A percentile compares a stretch with the other conserved stretches of the same genome.
Conservation (phyloP, 2,113 vertebrate species). For the Ameiurus melas region DNA sequence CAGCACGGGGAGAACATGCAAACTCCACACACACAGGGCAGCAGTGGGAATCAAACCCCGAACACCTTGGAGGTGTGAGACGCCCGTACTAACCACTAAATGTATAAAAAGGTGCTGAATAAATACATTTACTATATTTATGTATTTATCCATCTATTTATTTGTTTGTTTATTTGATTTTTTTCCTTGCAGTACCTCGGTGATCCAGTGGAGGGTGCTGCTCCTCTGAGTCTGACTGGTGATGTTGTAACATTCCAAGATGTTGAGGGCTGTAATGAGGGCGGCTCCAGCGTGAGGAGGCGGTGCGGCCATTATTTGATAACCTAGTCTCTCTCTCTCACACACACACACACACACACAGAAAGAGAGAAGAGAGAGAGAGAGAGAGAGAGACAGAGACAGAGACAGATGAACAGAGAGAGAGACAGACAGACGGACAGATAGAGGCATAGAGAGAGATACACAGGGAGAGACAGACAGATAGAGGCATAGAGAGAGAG, state of each 20-base stretch:
- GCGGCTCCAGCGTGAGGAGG: slow-evolving; percentile 89
- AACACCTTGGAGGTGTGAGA: too few relatives aligned
- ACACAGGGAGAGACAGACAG: too few relatives aligned
- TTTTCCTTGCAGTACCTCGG: slow-evolving; percentile 78
- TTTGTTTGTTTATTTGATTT: too few relatives aligned
- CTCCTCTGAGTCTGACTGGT: slow-evolving; percentile 78
- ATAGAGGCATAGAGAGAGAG: too few relatives aligned
- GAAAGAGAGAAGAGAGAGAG: too few relatives aligned
- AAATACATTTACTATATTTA: neutral
- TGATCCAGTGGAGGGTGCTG: slow-evolving; percentile 84
- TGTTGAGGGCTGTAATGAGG: slow-evolving; percentile 90
- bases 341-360: neutral
- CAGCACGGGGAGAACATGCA: too few relatives aligned
- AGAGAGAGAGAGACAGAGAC: too few relatives aligned
- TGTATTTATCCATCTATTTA: neutral
- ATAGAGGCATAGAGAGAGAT: too few relatives aligned
- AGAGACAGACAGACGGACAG: too few relatives aligned
- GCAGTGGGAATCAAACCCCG: too few relatives aligned
- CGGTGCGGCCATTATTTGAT: slow-evolving; percentile 85
- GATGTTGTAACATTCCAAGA: slow-evolving; percentile 94
- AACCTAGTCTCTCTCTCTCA: slow-evolving; percentile 71
- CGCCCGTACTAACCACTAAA: neutral
- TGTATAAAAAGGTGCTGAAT: neutral
- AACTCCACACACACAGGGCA: too few relatives aligned
- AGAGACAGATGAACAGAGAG: too few relatives aligned